Conservation (phyloP, 2,888 invertebrate species). For the Drosophila emarginata region DNA sequence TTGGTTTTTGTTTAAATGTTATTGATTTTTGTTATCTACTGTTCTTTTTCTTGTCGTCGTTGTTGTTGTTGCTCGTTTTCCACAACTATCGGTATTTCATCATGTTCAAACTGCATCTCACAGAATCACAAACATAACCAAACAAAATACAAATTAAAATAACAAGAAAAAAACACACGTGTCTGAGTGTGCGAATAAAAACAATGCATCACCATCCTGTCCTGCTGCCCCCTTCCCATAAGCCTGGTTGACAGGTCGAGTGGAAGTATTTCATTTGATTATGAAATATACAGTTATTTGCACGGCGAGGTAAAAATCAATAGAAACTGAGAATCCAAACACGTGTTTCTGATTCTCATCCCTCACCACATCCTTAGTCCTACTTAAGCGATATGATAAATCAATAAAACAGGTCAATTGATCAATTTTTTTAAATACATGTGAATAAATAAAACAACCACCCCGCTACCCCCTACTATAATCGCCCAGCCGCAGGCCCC, state of each 20-base stretch:
- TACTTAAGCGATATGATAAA: slow-evolving; percentile 34
- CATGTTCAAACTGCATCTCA: slow-evolving; percentile 29
- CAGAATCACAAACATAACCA: slow-evolving; percentile 11
- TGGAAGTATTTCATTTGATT: slow-evolving; percentile 25
- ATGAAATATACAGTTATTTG: slow-evolving; percentile 52
- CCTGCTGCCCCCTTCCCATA: neutral
- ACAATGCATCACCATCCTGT: neutral
- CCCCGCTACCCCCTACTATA: neutral
- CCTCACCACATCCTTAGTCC: neutral
- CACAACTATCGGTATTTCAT: slow-evolving; percentile 52
- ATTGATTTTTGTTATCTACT: slow-evolving; percentile 31
- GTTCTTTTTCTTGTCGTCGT: slow-evolving; percentile 5
- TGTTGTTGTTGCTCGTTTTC: slow-evolving; percentile 21
- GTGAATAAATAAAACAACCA: neutral
- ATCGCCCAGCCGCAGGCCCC: neutral
- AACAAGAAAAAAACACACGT: neutral
- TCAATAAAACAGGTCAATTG: slow-evolving; percentile 60
- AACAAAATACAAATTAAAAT: neutral
- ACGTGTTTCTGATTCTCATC: slow-evolving; percentile 44
- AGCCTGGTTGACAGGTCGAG: neutral
- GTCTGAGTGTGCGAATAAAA: neutral
- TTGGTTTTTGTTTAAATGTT: slow-evolving; percentile 19
- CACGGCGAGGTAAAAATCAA: slow-evolving; percentile 64
- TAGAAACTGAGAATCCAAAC: slow-evolving; percentile 48
- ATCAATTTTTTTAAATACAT: slow-evolving; percentile 37